Evolutionary conservation across 2,888 invertebrate species (phyloP).

Genomic region (Pemphredon lugubris): DNA sequence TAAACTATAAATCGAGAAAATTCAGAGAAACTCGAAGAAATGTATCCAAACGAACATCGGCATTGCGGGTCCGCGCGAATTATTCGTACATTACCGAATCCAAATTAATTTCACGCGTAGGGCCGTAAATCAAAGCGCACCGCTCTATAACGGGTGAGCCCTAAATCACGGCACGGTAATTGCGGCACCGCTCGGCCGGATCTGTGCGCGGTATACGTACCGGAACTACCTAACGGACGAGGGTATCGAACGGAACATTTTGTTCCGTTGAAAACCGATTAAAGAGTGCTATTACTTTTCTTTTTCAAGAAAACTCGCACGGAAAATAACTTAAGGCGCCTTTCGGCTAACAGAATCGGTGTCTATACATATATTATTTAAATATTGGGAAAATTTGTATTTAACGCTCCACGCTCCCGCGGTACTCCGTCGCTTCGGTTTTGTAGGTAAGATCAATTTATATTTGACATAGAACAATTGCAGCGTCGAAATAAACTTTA

Average conservation of each 20-base stretch:
- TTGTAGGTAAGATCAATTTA: too few species aligned
- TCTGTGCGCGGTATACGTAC: constrained; percentile 65
- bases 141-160: constrained; percentile 71
- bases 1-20: background rate
- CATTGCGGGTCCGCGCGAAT: constrained; percentile 53
- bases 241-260: constrained; percentile 52
- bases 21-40: background rate
- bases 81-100: constrained; percentile 78
- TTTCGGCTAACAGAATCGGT: too few species aligned
- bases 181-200: constrained; percentile 70
- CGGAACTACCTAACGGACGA: constrained; percentile 64
- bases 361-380: too few species aligned
- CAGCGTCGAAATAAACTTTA: too few species aligned
- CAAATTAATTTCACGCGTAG: constrained; percentile 76
- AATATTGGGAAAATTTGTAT: too few species aligned
- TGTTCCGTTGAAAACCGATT: constrained; percentile 43
- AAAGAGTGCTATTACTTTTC: constrained; percentile 19
- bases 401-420: too few species aligned
- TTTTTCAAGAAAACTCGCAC: background rate
- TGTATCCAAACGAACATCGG: constrained; percentile 7
- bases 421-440: too few species aligned
- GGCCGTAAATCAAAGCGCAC: constrained; percentile 72
- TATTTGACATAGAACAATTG: too few species aligned
- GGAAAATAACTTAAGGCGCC: too few species aligned
- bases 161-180: constrained; percentile 74